A percentile compares a stretch with the other conserved stretches of the same genome.
These are phyloP conservation scores for Zaprionus gabonicus DNA, from an alignment of 1,140 invertebrate genomes.

Conservation along the genomic window DNA sequence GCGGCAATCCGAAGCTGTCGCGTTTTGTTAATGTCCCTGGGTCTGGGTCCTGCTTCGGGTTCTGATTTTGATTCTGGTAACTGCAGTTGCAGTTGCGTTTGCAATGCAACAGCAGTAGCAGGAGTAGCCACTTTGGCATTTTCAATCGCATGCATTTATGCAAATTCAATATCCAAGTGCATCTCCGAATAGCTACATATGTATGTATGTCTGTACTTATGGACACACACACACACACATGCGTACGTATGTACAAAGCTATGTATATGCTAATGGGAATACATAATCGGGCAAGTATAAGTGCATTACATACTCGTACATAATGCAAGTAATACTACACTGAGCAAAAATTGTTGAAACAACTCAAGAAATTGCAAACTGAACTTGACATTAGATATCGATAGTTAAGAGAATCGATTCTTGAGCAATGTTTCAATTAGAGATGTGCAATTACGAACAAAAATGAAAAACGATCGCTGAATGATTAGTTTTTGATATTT, in stretches of 20 bases:
- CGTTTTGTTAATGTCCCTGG: slow-evolving; percentile 40
- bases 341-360: background rate
- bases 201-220: slow-evolving; percentile 10
- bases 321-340: slow-evolving; percentile 1
- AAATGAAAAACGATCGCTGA: too few relatives aligned
- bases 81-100: slow-evolving; percentile 25
- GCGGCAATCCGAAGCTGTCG: slow-evolving; percentile 26
- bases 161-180: slow-evolving; percentile 62
- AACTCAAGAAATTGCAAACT: background rate
- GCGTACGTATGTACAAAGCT: slow-evolving; percentile 1
- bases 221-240: background rate
- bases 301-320: slow-evolving; percentile 5
- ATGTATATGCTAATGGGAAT: slow-evolving; percentile 10
- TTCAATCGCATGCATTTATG: slow-evolving; percentile 62
- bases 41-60: background rate
- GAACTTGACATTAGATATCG: background rate
- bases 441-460: too few relatives aligned
- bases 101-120: slow-evolving; percentile 29
- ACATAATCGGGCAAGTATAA: slow-evolving; percentile 7
- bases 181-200: slow-evolving; percentile 26
- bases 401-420: too few relatives aligned
- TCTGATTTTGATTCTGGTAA: slow-evolving; percentile 3
- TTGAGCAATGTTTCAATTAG: too few relatives aligned
- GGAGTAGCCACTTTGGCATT: slow-evolving; percentile 57
- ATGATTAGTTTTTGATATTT: too few relatives aligned